Percentiles rank a stretch among this genome's conserved stretches.
phyloP scores from a whole-genome alignment of 2,113 vertebrate genomes.

The Pedionomus torquatus region DNA sequence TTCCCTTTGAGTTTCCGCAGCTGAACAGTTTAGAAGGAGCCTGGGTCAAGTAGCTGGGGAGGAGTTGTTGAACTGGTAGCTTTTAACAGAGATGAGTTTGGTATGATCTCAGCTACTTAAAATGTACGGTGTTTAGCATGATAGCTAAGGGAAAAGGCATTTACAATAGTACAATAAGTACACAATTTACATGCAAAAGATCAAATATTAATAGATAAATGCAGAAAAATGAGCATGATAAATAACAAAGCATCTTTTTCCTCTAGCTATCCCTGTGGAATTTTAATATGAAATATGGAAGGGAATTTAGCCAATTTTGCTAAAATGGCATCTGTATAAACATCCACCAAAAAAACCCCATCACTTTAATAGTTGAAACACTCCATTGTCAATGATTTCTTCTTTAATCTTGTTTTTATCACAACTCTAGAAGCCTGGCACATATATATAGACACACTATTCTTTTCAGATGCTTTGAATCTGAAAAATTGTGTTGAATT shows the following conservation, averaged over 20 bases:
- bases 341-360: not conserved
- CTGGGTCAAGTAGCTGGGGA: not conserved
- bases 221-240: accelerated
- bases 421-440: not conserved
- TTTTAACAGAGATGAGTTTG: not conserved
- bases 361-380: not conserved
- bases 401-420: not conserved
- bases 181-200: not conserved
- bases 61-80: not conserved
- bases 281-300: not conserved
- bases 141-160: not conserved
- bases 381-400: not conserved
- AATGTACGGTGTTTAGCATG: not conserved
- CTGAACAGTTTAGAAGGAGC: not conserved
- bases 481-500: not conserved
- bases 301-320: not conserved
- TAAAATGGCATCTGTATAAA: not conserved
- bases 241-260: not conserved
- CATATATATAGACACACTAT: not conserved
- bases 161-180: not conserved
- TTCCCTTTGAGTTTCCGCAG: not conserved
- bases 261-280: not conserved
- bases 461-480: not conserved
- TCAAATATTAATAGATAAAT: not conserved
- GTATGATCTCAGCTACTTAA: not conserved